Evolutionary conservation across 2,113 vertebrate genomes (phyloP).

Genomic region (Rhinopithecus roxellana): DNA sequence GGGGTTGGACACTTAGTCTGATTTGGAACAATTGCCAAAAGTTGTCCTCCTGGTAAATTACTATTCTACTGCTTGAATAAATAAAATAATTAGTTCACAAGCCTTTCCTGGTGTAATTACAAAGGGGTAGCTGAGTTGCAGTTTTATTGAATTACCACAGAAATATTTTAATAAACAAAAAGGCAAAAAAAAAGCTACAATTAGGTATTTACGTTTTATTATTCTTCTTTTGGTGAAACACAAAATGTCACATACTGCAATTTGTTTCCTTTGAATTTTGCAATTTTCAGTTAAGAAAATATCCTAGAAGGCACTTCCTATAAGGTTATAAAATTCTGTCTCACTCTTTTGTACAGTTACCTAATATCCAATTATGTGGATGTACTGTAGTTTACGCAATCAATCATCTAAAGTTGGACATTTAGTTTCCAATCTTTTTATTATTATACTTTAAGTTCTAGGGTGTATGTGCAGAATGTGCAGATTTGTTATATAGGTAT

Average conservation of each 20-base stretch:
- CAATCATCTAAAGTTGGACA: neutral
- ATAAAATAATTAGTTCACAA: constrained; percentile 26
- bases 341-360: neutral
- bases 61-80: neutral
- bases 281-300: neutral
- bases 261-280: neutral
- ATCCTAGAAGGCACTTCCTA: neutral
- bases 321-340: neutral
- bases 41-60: neutral
- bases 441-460: too few relatives aligned
- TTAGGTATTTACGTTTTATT: too few relatives aligned
- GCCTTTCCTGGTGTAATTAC: constrained; percentile 23
- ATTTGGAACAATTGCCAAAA: neutral
- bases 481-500: too few relatives aligned
- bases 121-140: neutral
- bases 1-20: neutral
- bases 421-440: neutral
- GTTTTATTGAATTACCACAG: neutral
- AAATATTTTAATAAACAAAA: constrained; percentile 39
- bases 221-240: neutral
- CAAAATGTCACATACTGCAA: neutral
- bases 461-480: too few relatives aligned
- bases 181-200: neutral
- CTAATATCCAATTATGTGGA: neutral
- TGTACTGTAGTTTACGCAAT: neutral